Base-by-base conservation (phyloP, 2,113 vertebrate species). In the Pionites leucogaster region DNA sequence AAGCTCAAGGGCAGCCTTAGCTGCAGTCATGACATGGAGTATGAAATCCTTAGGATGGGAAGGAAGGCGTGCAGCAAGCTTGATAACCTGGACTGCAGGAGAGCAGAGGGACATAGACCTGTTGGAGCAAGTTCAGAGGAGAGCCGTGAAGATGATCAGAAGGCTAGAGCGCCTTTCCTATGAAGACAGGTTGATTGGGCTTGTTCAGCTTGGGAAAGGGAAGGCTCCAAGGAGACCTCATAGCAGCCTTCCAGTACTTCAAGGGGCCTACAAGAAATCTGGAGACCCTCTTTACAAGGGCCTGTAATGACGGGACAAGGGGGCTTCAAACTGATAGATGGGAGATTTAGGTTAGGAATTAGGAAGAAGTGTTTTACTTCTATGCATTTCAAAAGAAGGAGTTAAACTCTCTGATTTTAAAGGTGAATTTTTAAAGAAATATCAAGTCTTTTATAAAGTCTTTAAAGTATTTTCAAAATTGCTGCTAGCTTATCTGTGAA, bases 381-480 rank as follows among this genome's bases (percentile, higher is more conserved):
- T 35, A 5, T 35, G 57, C 9, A 59, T 35, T 59, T 59, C 75
- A 97, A 91, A 95, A 88, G 74, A 75, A 90, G 82, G 90, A 83
- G 70, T 10, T 55, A 55, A 82, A 67, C 62, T 94, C 91, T 95
- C 72, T 96, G 42, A 20, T 72, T 90, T 93, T 91, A 82, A 86
- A 44, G 47, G 39, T 13, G 42, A 50, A 50, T 50, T 83, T 92
- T 88, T 44, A 57, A 95, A 92, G 69, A 46, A 83, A 71, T 60
- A 81, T 25, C 28, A 44, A 47, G 71, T 76, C 42, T 76, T 92
- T 65, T 82, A 49, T 82, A 50, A 57, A 39, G 37, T 69, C 63
- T 92, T 84, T 71, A 55, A 95, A 89, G 65, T 68, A n/a, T 62
- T 88, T 95, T 84, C 39, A 62, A 62, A 91, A 59, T 70, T 47